phyloP scores from a whole-genome alignment of 2,797 vertebrate genomes.

The Myotis pilosus region DNA sequence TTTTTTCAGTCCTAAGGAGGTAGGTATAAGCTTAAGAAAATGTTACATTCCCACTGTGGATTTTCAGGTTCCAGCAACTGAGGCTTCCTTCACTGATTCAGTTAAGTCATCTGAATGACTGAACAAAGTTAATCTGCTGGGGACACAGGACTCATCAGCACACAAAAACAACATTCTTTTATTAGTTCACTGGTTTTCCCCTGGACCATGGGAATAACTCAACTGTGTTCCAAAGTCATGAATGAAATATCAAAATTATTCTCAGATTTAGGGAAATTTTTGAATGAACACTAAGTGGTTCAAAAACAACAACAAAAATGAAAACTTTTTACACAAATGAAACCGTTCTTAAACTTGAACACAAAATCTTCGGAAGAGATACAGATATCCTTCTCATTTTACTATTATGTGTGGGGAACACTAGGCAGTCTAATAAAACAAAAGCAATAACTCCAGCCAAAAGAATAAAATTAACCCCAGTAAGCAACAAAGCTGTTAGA shows the following conservation, averaged over 20 bases:
- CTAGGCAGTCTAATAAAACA: constrained; percentile 14
- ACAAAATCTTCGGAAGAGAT: background rate
- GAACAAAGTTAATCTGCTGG: background rate
- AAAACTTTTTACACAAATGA: background rate
- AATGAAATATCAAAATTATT: background rate
- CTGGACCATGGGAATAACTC: background rate
- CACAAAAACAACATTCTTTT: background rate
- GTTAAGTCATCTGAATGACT: background rate
- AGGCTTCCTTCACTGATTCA: background rate
- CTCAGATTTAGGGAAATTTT: background rate
- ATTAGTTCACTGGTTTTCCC: background rate
- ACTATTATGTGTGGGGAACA: background rate
- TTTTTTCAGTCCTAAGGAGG: background rate
- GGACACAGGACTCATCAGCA: background rate
- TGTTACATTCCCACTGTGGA: background rate
- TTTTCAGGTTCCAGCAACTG: background rate
- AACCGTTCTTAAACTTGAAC: fast-evolving
- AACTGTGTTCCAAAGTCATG: background rate
- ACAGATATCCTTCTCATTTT: background rate
- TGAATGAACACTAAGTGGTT: background rate
- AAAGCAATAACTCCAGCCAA: background rate
- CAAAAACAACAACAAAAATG: background rate
- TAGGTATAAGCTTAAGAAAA: background rate
- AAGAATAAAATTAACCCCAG: background rate
- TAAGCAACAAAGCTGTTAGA: background rate